phyloP scores from a whole-genome alignment of 2,888 invertebrate genomes.

The Platerodrilus igneus region DNA sequence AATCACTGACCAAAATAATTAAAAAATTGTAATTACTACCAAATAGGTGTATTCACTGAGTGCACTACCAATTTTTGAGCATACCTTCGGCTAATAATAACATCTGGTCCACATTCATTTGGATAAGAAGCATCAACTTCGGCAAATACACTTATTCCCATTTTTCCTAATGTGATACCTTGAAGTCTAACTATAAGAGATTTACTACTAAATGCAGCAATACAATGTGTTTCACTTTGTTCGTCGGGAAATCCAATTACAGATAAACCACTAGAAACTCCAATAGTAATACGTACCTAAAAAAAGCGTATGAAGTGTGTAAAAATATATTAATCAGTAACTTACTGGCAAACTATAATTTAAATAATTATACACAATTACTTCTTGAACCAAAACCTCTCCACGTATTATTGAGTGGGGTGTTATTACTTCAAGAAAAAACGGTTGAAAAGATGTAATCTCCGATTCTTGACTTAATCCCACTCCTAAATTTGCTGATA shows the following conservation, averaged over 20 bases:
- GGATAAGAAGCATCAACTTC: slow-evolving; percentile 48
- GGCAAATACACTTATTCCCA: slow-evolving; percentile 53
- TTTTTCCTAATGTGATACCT: slow-evolving; percentile 35
- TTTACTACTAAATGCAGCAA: slow-evolving; percentile 37
- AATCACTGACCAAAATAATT: no score
- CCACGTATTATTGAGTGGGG: slow-evolving; percentile 64
- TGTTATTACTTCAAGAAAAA: slow-evolving; percentile 67
- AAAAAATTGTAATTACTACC: no score
- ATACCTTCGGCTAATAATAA: slow-evolving; percentile 49
- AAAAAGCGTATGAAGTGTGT: slow-evolving; percentile 13
- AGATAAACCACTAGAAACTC: slow-evolving; percentile 35
- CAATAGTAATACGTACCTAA: slow-evolving; percentile 39
- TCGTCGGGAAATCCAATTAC: slow-evolving; percentile 31
- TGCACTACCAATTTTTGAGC: no score
- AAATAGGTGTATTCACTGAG: slow-evolving; percentile 1
- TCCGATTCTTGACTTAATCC: slow-evolving; percentile 35
- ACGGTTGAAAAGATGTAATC: slow-evolving; percentile 61
- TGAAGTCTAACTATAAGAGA: slow-evolving; percentile 39
- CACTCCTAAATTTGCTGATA: slow-evolving; percentile 47
- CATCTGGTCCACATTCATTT: slow-evolving; percentile 50
- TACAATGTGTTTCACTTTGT: slow-evolving; percentile 36
- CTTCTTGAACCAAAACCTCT: slow-evolving; percentile 60
- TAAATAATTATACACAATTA: slow-evolving; percentile 69
- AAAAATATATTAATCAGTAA: no score
- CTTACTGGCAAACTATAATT: slow-evolving; percentile 64